Evolutionary conservation across 2,113 vertebrate genomes (phyloP).

Genomic region (Phalacrocorax brasilianus): DNA sequence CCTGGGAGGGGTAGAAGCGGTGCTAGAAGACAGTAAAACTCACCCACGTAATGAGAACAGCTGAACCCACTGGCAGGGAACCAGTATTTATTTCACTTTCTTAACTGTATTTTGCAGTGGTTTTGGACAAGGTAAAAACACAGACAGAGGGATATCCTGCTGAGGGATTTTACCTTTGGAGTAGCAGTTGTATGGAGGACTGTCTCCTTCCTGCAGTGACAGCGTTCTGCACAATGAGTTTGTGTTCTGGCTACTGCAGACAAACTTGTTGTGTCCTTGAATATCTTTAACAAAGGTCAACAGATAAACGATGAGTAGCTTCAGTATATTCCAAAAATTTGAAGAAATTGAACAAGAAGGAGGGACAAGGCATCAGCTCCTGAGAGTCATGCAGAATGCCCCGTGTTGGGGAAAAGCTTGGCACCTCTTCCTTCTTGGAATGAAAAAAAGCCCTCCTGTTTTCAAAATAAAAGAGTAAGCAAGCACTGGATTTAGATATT

Average conservation of each 20-base stretch:
- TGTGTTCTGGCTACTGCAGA: neutral
- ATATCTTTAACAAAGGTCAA: neutral
- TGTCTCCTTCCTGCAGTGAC: neutral
- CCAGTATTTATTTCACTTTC: neutral
- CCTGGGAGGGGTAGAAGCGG: neutral
- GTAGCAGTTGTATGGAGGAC: neutral
- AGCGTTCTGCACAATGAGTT: neutral
- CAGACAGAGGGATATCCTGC: neutral
- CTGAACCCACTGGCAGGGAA: neutral
- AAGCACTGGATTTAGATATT: neutral
- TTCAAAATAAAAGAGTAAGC: neutral
- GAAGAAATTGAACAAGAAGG: neutral
- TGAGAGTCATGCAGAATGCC: neutral
- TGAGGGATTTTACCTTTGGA: neutral
- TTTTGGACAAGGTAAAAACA: neutral
- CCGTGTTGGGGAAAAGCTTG: neutral
- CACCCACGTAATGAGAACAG: neutral
- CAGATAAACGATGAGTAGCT: neutral
- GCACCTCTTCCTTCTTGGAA: neutral
- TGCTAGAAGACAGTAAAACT: neutral
- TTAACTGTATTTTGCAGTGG: neutral
- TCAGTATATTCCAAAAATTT: neutral
- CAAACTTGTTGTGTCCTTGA: neutral
- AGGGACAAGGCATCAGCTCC: neutral
- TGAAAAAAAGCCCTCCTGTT: neutral